Evolutionary conservation across 2,113 vertebrate species (phyloP), one percentile per base, ranked within the genome.

Genomic region (Antigone vipio): DNA sequence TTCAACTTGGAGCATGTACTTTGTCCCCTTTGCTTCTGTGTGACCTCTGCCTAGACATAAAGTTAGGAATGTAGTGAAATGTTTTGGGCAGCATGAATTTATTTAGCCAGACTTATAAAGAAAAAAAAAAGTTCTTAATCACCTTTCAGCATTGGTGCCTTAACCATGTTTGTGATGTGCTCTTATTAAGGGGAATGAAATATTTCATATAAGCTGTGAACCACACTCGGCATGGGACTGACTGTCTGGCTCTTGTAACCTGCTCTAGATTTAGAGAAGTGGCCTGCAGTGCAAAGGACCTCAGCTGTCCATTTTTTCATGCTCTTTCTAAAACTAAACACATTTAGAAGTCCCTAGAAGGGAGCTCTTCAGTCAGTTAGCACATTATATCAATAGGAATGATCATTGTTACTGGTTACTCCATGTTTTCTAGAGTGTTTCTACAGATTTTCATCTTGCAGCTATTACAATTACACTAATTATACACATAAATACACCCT

Each of bases 381-480:
- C 24, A 55, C 5, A 20, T 85, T 82, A 6, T 64, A 24, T 82
- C 45, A 52, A 13, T 75, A 89, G 49, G 35, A 92, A 69, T 87
- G 44, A 6, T 81, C 84, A 74, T 91, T 85, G 74, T 73, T 89
- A 68, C 8, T 91, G 76, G 60, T 72, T 95, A 35, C 30, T 93
- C 72, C 7, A 2, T 86, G 42, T 85, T 92, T 95, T 93, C 73
- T 56, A 10, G 35, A 72, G 24, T 81, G 14, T 91, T 75, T 69
- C 64, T 93, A 49, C 76, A 87, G 80, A 85, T 89, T 87, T 95
- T 91, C 11, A 42, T 91, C 96, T 94, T 92, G 66, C 60, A 89
- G 69, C 80, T 89, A 64, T 93, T 96, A 75, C 73, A 91, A 62
- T 97, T 93, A 66, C 34, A 42, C 44, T 95, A 91, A 96, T 94